Base-by-base conservation (phyloP, 30 jellyfish, hydroid and myxozoan species). In the Pelagia noctiluca region DNA sequence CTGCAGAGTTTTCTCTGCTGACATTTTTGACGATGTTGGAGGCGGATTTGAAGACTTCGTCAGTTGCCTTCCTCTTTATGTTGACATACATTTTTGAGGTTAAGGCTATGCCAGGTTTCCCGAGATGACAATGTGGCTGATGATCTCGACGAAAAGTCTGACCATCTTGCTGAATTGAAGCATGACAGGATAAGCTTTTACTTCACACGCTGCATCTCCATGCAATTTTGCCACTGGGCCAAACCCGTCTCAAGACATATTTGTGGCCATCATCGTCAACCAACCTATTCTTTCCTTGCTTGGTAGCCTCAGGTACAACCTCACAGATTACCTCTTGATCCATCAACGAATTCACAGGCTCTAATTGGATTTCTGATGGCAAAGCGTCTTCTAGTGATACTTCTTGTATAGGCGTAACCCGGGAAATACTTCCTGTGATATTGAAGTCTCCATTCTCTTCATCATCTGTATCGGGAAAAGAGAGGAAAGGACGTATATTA, bases 171-270 rank as follows among this genome's bases (percentile, higher is more conserved):
- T 63, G 76, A 16, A 63, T 63, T 63, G 48, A 16, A 8, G 76
- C 76, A 3, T 33, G 8, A 29, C 48, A 63, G 29, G 42, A 16
- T 10, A 63, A 10, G 22, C 18, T 63, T 63, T 63, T 63, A 10
- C 76, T 16, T 16, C 76, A 49, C 46, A 63, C 46, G 48, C 76
- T 63, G 48, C 76, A 63, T 63, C 76, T 63, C 46, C 76, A 63
- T 29, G 76, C 76, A 42, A 42, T 42, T 16, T 42, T 42, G 57
- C 57, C 57, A 42, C 57, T 42, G 57, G 57, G 57, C 57, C 57
- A 42, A 42, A 42, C 57, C 57, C 57, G 57, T 42, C 57, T 42
- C 57, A 42, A 16, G 57, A 42, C 57, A 16, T 42, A 42, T 42
- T 8, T 42, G 57, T 42, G 16, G 57, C 57, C 57, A 42, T 42